phyloP scores from a whole-genome alignment of 2,888 invertebrate genomes.

The Colletes collaris region DNA sequence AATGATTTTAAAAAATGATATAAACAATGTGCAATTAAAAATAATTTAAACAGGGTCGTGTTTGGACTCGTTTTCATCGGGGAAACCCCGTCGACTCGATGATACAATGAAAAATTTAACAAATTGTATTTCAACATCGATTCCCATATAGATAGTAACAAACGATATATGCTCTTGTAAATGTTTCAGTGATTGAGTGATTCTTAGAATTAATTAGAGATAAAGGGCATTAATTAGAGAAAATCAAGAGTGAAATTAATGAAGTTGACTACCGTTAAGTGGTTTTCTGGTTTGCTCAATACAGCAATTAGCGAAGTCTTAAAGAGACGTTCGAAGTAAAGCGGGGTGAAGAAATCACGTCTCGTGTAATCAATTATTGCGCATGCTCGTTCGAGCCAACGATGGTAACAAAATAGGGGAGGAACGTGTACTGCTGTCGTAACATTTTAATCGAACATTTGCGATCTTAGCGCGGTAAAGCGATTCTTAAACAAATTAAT shows the following conservation, averaged over 20 bases:
- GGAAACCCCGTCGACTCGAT: too few species aligned
- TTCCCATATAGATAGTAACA: too few species aligned
- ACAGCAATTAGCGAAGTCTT: constrained; percentile 30
- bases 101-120: too few species aligned
- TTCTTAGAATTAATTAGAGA: background rate
- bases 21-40: too few species aligned
- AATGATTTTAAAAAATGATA: too few species aligned
- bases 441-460: too few species aligned
- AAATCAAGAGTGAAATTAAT: constrained; percentile 13
- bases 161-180: background rate
- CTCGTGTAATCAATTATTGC: constrained; percentile 11
- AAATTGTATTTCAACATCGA: too few species aligned
- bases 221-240: constrained; percentile 9
- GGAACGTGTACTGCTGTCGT: background rate
- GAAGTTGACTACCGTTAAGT: constrained; percentile 14
- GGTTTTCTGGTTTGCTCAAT: background rate
- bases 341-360: background rate
- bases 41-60: too few species aligned
- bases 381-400: background rate
- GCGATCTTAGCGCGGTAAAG: too few species aligned
- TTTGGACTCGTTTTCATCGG: too few species aligned
- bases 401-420: background rate
- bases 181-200: background rate
- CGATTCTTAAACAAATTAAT: too few species aligned
- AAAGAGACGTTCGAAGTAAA: constrained; percentile 11